phyloP scores from a whole-genome alignment of 2,113 vertebrate species.

The Phrynocephalus versicolor region DNA sequence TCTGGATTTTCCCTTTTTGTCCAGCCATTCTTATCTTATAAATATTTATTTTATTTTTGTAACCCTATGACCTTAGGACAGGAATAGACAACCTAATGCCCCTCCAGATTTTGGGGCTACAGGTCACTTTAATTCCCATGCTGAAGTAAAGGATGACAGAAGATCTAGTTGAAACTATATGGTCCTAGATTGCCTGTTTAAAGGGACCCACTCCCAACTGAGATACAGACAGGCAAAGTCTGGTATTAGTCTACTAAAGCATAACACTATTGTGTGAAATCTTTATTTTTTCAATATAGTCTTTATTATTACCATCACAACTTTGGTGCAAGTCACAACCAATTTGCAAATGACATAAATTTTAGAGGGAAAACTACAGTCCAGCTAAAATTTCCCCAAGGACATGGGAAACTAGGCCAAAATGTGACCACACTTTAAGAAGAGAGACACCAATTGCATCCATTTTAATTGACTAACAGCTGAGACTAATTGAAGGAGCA shows the following conservation, averaged over 20 bases:
- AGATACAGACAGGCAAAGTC: background rate
- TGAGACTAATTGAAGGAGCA: too few relatives aligned
- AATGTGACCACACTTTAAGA: too few relatives aligned
- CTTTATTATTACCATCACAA: background rate
- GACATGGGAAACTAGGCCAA: too few relatives aligned
- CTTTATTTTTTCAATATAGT: background rate
- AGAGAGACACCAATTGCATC: too few relatives aligned
- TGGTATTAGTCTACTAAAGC: background rate
- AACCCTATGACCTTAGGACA: background rate
- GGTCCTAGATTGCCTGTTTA: background rate
- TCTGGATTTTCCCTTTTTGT: background rate
- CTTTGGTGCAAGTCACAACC: too few relatives aligned
- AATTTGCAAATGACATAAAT: too few relatives aligned
- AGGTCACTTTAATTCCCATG: too few relatives aligned
- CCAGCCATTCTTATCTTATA: background rate
- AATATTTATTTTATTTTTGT: slow-evolving; percentile 17
- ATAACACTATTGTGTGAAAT: background rate
- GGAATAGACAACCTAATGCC: background rate
- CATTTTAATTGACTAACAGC: too few relatives aligned
- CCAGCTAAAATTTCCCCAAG: too few relatives aligned
- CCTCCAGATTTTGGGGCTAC: too few relatives aligned
- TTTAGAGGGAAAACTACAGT: too few relatives aligned
- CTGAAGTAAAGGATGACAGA: too few relatives aligned
- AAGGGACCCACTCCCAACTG: background rate
- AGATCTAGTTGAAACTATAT: background rate